phyloP scores from a whole-genome alignment of 2,888 invertebrate species.

The Tenodera sinensis region DNA sequence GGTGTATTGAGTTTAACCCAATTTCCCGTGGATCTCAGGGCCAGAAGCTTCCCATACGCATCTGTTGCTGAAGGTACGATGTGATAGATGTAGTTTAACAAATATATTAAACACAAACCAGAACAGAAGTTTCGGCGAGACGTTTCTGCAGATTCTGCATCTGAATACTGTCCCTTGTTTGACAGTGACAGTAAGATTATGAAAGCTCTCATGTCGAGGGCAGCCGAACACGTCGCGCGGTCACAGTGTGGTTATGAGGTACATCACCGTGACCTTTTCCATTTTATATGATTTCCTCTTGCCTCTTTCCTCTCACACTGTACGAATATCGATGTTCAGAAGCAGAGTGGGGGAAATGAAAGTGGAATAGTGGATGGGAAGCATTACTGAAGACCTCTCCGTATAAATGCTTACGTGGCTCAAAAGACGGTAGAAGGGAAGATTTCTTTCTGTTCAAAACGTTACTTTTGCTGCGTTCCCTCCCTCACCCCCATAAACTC shows the following conservation, averaged over 20 bases:
- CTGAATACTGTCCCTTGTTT: no score
- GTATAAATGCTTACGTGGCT: not conserved
- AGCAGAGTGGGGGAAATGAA: not conserved
- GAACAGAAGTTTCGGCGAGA: no score
- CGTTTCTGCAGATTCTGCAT: no score
- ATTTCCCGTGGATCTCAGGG: no score
- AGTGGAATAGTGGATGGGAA: not conserved
- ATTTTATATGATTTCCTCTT: not conserved
- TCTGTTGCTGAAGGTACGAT: no score
- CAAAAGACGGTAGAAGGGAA: not conserved
- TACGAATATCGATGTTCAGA: not conserved
- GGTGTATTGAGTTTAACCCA: no score
- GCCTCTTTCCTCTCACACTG: not conserved
- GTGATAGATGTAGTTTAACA: no score
- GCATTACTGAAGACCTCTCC: not conserved
- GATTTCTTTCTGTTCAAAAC: not conserved
- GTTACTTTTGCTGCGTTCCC: not conserved
- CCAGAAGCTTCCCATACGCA: no score
- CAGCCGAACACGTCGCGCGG: not conserved
- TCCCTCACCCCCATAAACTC: not conserved
- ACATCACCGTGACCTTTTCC: not conserved
- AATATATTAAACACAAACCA: no score
- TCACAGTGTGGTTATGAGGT: not conserved
- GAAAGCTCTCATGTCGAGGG: no score
- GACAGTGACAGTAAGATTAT: no score